Base-by-base conservation (phyloP, 2,113 vertebrate species). In the Chamaea fasciata region DNA sequence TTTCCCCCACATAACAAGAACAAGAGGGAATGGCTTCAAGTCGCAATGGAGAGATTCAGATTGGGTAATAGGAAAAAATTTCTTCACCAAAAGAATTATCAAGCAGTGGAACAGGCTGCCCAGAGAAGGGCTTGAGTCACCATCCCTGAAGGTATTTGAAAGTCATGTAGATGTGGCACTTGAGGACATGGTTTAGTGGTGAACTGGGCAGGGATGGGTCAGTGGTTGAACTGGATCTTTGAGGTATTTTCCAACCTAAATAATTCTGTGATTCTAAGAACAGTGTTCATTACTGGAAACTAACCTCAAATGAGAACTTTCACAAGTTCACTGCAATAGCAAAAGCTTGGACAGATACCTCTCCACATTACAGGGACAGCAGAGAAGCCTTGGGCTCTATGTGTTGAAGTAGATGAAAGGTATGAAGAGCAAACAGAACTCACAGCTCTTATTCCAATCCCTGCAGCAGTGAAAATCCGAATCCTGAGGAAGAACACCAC, bases 391-490 rank as follows among this genome's bases (percentile, higher is more conserved):
- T 28, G 33, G 0, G 41, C 63, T 89, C 21, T 83, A 5, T 8
- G 5, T 56, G 17, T 44, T 70, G 39, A 88, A 49, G 50, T 23
- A 71, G 63, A 33, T 46, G 57, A 70, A 42, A 83, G 22, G 33
- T 80, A 53, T 14, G 39, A 83, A 35, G 59, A 57, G 27, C 26
- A 80, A 94, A 59, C 16, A 55, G 39, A 92, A 84, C 56, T 94
- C 87, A 96, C 57, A 53, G 28, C 57, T 96, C 33, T 92, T 78
- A 94, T 87, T 89, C 39, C 74, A 87, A 59, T 14, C 12, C 52
- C 75, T 22, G 53, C 90, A 98, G 98, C 98, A 77, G 98, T 98
- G 81, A 99, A 99, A 97, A 97, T 99, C 57, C 97, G 98, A 74
- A 98, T 99, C 67, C 97, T 97, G 52, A 93, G 95, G 83, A 96